Evolutionary conservation across 35 echinoderm and acorn worm species (phyloP), one percentile per base, ranked within the genome.

Genomic region (Apostichopus parvimensis): DNA sequence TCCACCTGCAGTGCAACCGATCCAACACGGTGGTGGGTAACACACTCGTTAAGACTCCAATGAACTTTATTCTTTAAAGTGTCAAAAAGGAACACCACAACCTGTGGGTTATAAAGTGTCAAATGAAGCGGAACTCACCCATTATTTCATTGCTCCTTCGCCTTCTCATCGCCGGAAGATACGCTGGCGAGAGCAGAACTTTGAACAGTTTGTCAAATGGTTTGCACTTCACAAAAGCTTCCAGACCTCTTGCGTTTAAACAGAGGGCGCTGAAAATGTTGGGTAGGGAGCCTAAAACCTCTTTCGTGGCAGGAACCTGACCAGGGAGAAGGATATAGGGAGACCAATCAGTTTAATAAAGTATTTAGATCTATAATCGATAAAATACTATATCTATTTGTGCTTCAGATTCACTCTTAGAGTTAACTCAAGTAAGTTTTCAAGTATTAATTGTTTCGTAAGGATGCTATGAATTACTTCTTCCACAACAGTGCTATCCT

Each of bases 191-290:
- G 14, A 98, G 91, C 5, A 98, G 87, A 5, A 98, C 97, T 79
- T 98, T 95, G 94, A 98, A 98, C 54, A 98, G 94, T 77, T 98
- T 98, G 54, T 98, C 97, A 92, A 98, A 98, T 12, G 97, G 97
- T 59, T 98, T 95, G 79, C 97, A 98, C 73, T 93, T 93, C 9
- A 95, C 94, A 92, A 98, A 98, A 62, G 97, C 97, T 52, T 95
- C 85, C 53, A 98, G 91, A 62, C 97, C 97, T 68, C 97, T 87
- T 28, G 97, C 93, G 86, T 98, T 98, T 52, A 98, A 89, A 72
- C 97, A 98, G 17, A 98, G 88, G 87, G 97, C 97, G 78, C 97
- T 98, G 95, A 98, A 98, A n/a, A 98, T 95, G 88, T 98, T 98
- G 82, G 97, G 97, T 15, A 98, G 91, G 26, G 97, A 98, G 21